Percentiles rank a stretch among this genome's conserved stretches.
Evolutionary conservation across 1,140 invertebrate genomes (phyloP).

Genomic region (Drosophila teissieri): DNA sequence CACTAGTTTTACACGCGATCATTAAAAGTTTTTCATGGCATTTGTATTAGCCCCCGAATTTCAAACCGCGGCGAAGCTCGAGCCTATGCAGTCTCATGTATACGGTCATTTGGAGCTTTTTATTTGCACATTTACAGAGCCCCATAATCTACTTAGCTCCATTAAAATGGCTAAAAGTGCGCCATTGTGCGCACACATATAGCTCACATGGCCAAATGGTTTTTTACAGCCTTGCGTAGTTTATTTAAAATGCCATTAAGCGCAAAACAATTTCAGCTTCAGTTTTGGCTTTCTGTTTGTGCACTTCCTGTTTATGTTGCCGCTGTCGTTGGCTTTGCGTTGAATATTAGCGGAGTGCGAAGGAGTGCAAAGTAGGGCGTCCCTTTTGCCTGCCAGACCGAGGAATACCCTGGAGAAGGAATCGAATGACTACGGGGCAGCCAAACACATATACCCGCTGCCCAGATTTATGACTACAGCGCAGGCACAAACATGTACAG

Average conservation of each 20-base stretch:
- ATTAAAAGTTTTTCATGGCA: slow-evolving; percentile 41
- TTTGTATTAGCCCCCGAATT: slow-evolving; percentile 28
- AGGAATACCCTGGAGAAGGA: slow-evolving; percentile 29
- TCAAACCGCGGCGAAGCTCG: background rate
- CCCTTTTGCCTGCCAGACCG: background rate
- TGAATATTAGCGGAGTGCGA: slow-evolving; percentile 55
- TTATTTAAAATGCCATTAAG: slow-evolving; percentile 81
- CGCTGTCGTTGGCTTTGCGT: slow-evolving; percentile 48
- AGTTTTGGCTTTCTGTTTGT: slow-evolving; percentile 9
- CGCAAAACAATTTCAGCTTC: slow-evolving; percentile 69
- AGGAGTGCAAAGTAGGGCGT: background rate
- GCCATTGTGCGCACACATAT: slow-evolving; percentile 33
- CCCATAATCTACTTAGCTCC: slow-evolving; percentile 69
- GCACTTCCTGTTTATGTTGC: slow-evolving; percentile 25
- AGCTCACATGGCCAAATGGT: slow-evolving; percentile 10
- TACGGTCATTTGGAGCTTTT: slow-evolving; percentile 55
- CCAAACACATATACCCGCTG: slow-evolving; percentile 1
- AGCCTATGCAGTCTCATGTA: slow-evolving; percentile 21
- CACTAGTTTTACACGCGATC: slow-evolving; percentile 35
- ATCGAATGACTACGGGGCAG: background rate
- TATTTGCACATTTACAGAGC: slow-evolving; percentile 67
- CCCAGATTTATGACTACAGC: slow-evolving; percentile 4
- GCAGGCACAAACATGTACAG: slow-evolving; percentile 19
- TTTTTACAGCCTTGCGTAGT: slow-evolving; percentile 70
- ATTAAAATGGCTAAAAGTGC: slow-evolving; percentile 73